Evolutionary conservation across 2,113 vertebrate species (phyloP), one percentile per base, ranked within the genome.

Genomic region (Toxotes jaculatrix): DNA sequence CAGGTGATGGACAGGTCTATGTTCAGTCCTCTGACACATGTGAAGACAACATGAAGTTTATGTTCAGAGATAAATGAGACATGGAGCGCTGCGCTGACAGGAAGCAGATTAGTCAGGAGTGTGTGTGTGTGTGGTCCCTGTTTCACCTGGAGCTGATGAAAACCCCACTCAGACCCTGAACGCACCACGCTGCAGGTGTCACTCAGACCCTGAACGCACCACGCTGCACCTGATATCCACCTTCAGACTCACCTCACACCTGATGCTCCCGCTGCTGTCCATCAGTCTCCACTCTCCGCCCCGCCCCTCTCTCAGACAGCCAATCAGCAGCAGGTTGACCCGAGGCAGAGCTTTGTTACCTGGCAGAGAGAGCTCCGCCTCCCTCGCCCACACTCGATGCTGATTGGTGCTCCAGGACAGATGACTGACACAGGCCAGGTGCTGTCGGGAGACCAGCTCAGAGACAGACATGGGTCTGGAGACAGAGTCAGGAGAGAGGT

Each of bases 321-420:
- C 96, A 90, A 97, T 92, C 77, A 98, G 94, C 51, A 98, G 86
- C 56, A 98, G 84, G 72, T 93, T 95, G 66, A 94, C 89, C 16
- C 95, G 93, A 0, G 94, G 92, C 17, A 97, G 91, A 3, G 89
- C 5, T 1, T 6, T 83, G 5, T 91, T 80, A 11, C 3, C 36
- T 0, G 92, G 83, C 42, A 94, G 74, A 43, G 51, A n/a, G 3
- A 69, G 90, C 89, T 93, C 93, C 57, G 83, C 93, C 89, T 95
- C 91, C 36, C 11, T 79, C n/a, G 49, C 81, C 95, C 95, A 96
- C 1, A 93, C 88, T 89, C 93, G 93, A 86, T 96, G 96, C 65
- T 95, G 89, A 79, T 80, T 91, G 65, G 95, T 96, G 93, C 89
- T 96, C 96, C 96, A 97, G 60, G 91, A 94, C 76, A 96, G 75